Evolutionary conservation across 2,113 vertebrate species (phyloP).

Genomic region (Seriola rivoliana): DNA sequence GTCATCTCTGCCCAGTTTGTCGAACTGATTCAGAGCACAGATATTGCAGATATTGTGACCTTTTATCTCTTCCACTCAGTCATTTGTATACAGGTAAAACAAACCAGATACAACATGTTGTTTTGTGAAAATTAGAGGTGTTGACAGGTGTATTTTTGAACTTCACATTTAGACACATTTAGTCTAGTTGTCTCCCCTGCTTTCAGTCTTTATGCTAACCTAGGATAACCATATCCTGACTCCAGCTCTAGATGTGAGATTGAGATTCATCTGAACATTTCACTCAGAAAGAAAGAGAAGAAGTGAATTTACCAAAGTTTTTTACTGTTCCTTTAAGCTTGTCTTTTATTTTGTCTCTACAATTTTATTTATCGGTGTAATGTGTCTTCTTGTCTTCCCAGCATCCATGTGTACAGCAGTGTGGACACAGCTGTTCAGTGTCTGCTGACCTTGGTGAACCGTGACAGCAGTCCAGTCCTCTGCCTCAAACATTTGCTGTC

Average conservation of each 20-base stretch:
- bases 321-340: neutral
- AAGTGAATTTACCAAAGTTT: neutral
- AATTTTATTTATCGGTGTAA: neutral
- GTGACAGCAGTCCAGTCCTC: conserved; percentile 46
- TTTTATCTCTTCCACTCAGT: neutral
- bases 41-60: neutral
- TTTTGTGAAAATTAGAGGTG: neutral
- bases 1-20: neutral
- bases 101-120: neutral
- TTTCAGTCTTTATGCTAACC: neutral
- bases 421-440: conserved; percentile 64
- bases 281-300: too few relatives aligned
- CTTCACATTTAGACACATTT: too few relatives aligned
- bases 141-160: neutral
- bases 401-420: conserved; percentile 61
- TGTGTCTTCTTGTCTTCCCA: conserved; percentile 12
- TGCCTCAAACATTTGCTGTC: conserved; percentile 47
- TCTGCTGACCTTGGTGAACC: conserved; percentile 48
- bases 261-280: neutral
- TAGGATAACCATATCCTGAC: neutral
- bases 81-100: neutral
- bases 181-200: neutral
- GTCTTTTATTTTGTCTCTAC: neutral
- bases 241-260: neutral
- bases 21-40: neutral